Evolutionary conservation across 2,888 invertebrate genomes (phyloP).

Genomic region (Frankliniella intonsa): DNA sequence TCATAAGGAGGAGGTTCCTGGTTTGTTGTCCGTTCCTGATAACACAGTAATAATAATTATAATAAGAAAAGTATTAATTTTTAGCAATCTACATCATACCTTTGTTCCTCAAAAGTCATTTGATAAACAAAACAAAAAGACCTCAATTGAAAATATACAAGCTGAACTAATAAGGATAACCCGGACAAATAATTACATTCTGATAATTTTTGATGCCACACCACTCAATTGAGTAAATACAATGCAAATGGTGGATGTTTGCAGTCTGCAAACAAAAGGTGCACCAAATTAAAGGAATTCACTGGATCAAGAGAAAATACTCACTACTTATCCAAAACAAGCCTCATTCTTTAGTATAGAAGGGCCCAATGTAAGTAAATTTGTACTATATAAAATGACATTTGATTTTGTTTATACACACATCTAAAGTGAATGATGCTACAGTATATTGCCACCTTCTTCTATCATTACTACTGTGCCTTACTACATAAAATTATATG

Average conservation of each 20-base stretch:
- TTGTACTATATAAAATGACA: neutral
- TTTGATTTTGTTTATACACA: neutral
- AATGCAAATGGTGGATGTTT: too few relatives aligned
- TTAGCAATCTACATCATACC: neutral
- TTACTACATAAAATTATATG: neutral
- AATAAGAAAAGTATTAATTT: neutral
- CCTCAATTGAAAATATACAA: neutral
- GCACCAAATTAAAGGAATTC: neutral
- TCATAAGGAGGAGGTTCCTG: neutral
- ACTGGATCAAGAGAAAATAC: conserved; percentile 2
- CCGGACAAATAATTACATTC: too few relatives aligned
- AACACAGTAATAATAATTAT: neutral
- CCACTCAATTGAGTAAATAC: too few relatives aligned
- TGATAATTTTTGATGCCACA: too few relatives aligned
- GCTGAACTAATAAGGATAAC: too few relatives aligned
- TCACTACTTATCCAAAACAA: neutral
- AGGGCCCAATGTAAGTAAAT: neutral
- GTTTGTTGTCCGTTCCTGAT: neutral
- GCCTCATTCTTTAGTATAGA: neutral
- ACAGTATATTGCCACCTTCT: neutral
- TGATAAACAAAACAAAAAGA: neutral
- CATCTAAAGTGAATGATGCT: neutral
- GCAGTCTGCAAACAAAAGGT: neutral
- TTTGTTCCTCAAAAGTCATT: neutral
- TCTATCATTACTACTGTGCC: neutral